Conservation (phyloP, 2,888 invertebrate genomes). For the Sinotaia quadrata region DNA sequence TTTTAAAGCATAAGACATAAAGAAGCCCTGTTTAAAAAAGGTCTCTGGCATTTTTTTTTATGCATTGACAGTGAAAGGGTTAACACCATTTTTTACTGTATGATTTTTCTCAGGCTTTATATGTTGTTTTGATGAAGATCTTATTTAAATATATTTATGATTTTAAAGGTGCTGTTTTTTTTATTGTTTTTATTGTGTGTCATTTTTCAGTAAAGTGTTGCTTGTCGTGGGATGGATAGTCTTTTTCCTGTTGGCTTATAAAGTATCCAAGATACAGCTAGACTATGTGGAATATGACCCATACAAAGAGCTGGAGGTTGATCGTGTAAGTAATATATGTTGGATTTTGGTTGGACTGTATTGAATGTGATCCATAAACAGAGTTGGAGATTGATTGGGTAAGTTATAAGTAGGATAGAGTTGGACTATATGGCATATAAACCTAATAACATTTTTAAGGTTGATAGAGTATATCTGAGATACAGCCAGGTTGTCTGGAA, state of each 20-base stretch:
- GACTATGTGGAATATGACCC: slow-evolving; percentile 99
- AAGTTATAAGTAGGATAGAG: too few species aligned
- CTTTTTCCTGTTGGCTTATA: slow-evolving; percentile 73
- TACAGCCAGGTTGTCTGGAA: too few species aligned
- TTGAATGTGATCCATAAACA: too few species aligned
- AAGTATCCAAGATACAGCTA: slow-evolving; percentile 92
- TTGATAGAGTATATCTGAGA: too few species aligned
- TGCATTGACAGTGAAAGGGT: background rate
- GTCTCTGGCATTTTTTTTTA: too few species aligned
- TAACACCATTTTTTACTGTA: background rate
- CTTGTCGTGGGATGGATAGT: slow-evolving; percentile 73
- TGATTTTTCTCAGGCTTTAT: background rate
- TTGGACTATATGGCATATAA: too few species aligned
- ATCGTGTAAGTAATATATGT: slow-evolving; percentile 77
- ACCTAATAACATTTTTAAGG: too few species aligned
- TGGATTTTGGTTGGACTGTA: too few species aligned
- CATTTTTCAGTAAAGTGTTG: slow-evolving; percentile 76
- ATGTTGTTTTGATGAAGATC: background rate
- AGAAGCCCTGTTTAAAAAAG: too few species aligned
- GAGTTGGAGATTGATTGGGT: too few species aligned
- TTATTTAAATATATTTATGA: background rate
- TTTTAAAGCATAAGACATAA: too few species aligned
- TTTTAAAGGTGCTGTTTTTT: background rate
- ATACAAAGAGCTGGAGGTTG: slow-evolving; percentile 93
- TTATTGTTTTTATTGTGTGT: background rate